Base-by-base conservation (phyloP, 2,797 vertebrate species). In the Sebastes itinus region DNA sequence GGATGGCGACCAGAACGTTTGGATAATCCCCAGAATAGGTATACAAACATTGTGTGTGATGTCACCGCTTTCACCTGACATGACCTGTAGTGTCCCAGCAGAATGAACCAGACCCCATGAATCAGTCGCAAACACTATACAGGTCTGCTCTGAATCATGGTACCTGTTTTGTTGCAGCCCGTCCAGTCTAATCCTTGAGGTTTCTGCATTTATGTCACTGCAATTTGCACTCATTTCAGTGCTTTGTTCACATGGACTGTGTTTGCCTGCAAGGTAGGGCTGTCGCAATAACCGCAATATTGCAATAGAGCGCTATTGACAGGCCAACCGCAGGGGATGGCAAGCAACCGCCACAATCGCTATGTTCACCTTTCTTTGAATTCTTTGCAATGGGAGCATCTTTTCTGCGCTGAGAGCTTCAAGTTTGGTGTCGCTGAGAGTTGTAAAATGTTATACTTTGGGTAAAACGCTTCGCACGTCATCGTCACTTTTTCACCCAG, bases 111-210 rank as follows among this genome's bases (percentile, higher is more conserved):
- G 77, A 72, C 30, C 55, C 16, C 14, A 8, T 32, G 2, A 38
- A 54, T 59, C 38, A 63, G 67, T 16, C 30, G n/a, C 30, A 63
- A 64, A 75, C 63, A 59, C 2, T 3, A 14, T 46, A 46, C 13
- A 72, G 23, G 59, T 66, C 56, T 78, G 76, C 32, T 87, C 56
- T 80, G 76, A 75, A 78, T 81, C 63, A 33, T 0, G 56, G 14
- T 80, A 61, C 61, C 61, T 78, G 66, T 62, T 42, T 42, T 59
- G 23, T 71, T 79, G 66, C 67, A 69, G 33, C 20, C 14, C 27
- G 62, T 71, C 32, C 18, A 33, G 4, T 60, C 58, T 73, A 59
- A 82, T 81, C 52, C 13, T 22, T 65, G 54, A 73, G 75, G 67
- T 69, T 75, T 72, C 18, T 49, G 52, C 42, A 46, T 46, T 46